Evolutionary conservation across 2,113 vertebrate genomes (phyloP).

Genomic region (Hoplias malabaricus): DNA sequence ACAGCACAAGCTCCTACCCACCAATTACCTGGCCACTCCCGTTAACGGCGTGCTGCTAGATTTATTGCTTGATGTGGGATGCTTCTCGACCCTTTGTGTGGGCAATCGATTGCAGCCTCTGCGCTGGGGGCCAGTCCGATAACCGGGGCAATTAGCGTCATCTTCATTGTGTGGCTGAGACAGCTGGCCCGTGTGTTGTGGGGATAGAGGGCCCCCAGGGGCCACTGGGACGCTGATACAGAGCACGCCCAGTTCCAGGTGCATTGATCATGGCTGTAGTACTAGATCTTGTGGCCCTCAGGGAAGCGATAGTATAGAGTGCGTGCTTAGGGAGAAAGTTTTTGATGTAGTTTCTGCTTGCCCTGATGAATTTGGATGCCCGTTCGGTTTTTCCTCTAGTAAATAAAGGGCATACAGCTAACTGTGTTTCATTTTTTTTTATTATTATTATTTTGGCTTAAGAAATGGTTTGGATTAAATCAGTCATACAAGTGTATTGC

Average conservation of each 20-base stretch:
- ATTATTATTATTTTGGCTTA: no score
- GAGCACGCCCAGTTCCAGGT: slow-evolving; percentile 36
- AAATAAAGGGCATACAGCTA: background rate
- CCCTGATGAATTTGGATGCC: background rate
- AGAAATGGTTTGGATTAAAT: background rate
- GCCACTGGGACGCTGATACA: slow-evolving; percentile 10
- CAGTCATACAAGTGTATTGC: no score
- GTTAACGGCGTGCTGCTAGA: slow-evolving; percentile 55
- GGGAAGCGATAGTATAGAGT: background rate
- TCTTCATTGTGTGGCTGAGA: slow-evolving; percentile 63
- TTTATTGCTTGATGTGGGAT: slow-evolving; percentile 67
- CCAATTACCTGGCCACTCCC: slow-evolving; percentile 59
- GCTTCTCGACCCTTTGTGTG: slow-evolving; percentile 70
- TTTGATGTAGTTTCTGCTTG: slow-evolving; percentile 16
- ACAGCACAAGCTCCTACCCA: slow-evolving; percentile 45
- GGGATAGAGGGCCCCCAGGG: background rate
- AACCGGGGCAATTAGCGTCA: slow-evolving; percentile 75
- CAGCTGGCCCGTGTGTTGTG: slow-evolving; percentile 39
- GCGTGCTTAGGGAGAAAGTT: slow-evolving; percentile 33
- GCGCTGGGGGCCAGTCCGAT: slow-evolving; percentile 65
- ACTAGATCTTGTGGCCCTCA: slow-evolving; percentile 12
- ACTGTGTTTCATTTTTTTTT: background rate
- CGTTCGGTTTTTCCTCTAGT: background rate
- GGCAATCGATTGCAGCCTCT: slow-evolving; percentile 69
- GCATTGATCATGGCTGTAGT: slow-evolving; percentile 40